Conservation (phyloP, 2,888 invertebrate genomes). For the Diaprepes abbreviatus region DNA sequence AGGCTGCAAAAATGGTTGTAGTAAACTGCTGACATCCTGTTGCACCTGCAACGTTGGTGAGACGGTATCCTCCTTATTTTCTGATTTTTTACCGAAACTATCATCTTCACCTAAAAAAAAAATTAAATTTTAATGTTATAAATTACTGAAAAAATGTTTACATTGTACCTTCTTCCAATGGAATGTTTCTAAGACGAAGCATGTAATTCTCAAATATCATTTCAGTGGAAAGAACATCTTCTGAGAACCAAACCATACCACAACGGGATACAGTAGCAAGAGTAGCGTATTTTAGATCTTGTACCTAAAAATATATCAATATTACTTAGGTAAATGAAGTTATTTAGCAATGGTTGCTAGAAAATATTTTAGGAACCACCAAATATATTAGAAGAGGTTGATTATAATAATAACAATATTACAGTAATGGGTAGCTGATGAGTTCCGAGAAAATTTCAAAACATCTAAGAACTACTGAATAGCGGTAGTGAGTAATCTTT, state of each 20-base stretch:
- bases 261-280: slow-evolving; percentile 99
- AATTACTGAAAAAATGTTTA: background rate
- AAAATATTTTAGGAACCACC: no score
- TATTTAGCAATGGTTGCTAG: no score
- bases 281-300: slow-evolving; percentile 98
- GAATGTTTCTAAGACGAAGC: slow-evolving; percentile 85
- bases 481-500: no score
- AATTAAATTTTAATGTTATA: background rate
- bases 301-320: slow-evolving; percentile 72
- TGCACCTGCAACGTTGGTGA: slow-evolving; percentile 90
- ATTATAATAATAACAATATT: no score
- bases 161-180: slow-evolving; percentile 81
- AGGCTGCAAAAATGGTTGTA: slow-evolving; percentile 89
- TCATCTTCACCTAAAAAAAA: slow-evolving; percentile 78
- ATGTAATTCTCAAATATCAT: slow-evolving; percentile 99
- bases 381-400: no score
- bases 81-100: slow-evolving; percentile 75
- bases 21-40: slow-evolving; percentile 87
- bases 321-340: background rate
- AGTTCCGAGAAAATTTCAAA: no score
- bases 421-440: no score
- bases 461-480: no score
- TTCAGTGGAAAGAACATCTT: slow-evolving; percentile 97
- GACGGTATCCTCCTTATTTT: slow-evolving; percentile 81
- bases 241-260: slow-evolving; percentile 99